Evolutionary conservation across 1,140 invertebrate genomes (phyloP), one percentile per base, ranked within the genome.

Genomic region (Zaprionus vittiger): DNA sequence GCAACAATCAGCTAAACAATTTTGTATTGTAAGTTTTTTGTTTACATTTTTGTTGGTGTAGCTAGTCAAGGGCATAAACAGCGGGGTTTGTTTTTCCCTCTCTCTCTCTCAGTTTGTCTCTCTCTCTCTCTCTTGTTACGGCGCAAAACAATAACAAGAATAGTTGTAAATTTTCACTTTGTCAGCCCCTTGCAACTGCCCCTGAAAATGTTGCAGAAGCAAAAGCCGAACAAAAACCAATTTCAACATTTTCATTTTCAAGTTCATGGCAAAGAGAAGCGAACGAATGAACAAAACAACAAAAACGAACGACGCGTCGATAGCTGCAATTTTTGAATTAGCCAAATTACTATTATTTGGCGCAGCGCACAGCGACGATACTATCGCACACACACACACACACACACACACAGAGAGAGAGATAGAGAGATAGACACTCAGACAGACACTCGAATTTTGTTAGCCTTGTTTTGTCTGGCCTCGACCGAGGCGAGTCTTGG

Each of bases 341-440:
- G 83, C 83, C 81, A 87, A 87, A 87, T 87, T 89, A 87, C 84
- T 89, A 90, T 90, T 89, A 89, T 89, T 89, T 89, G 81, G 81
- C 81, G 81, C 84, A 89, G 59, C 73, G 66, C 66, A 64, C 59
- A 60, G 61, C 67, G 61, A 6, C 71, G 31, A 65, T 47, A 71
- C 55, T 61, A 37, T 59, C 41, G 63, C 26, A 34, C 37, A 63
- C 17, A 56, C 28, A 61, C 47, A 73, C 64, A 63, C 37, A 59
- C 69, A 77, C 37, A 64, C 3, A 24, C 1, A 49, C 5, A 73
- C 2, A 69, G 41, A 66, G 20, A 74, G 22, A 74, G 15, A 69
- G 34, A 65, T 5, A 71, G 4, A 49, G 12, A 28, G 26, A 38
- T 31, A 76, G 68, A 76, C 68, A 77, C 41, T 64, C 26, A 75